phyloP scores from a whole-genome alignment of 2,888 invertebrate genomes.

The Platycnemis pennipes region DNA sequence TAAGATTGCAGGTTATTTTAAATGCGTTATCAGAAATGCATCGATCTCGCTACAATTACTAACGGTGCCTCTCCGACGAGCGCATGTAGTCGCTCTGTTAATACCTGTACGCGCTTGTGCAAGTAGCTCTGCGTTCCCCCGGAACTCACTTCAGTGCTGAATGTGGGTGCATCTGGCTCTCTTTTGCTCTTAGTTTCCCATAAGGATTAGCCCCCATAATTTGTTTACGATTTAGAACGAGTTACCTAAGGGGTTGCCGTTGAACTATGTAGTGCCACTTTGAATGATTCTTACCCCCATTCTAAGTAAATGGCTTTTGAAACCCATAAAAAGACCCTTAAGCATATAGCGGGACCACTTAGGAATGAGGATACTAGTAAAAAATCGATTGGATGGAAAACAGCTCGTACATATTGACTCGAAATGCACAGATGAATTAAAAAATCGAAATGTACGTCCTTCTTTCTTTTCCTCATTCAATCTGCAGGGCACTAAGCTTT shows the following conservation, averaged over 20 bases:
- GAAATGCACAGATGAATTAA: background rate
- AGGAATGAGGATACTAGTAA: background rate
- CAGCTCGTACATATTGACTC: background rate
- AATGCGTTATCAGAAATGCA: background rate
- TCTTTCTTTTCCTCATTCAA: no score
- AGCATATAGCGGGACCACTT: background rate
- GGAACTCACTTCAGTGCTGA: background rate
- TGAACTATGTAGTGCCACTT: background rate
- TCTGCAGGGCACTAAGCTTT: no score
- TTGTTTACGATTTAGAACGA: background rate
- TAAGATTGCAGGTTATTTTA: background rate
- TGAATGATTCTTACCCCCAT: slow-evolving; percentile 33
- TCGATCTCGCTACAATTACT: background rate
- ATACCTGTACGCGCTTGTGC: background rate
- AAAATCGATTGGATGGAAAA: background rate
- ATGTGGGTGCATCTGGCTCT: background rate
- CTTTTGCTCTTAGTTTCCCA: background rate
- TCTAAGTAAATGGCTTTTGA: background rate
- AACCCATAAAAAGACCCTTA: background rate
- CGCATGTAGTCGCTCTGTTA: background rate
- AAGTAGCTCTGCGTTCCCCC: background rate
- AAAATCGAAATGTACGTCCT: background rate
- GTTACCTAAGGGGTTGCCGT: slow-evolving; percentile 1
- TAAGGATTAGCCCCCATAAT: background rate
- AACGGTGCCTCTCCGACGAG: background rate